Percentiles rank a stretch among this genome's conserved stretches.
These are phyloP conservation scores for Nylanderia fulva DNA, from an alignment of 1,140 invertebrate genomes.

Conservation along the genomic window DNA sequence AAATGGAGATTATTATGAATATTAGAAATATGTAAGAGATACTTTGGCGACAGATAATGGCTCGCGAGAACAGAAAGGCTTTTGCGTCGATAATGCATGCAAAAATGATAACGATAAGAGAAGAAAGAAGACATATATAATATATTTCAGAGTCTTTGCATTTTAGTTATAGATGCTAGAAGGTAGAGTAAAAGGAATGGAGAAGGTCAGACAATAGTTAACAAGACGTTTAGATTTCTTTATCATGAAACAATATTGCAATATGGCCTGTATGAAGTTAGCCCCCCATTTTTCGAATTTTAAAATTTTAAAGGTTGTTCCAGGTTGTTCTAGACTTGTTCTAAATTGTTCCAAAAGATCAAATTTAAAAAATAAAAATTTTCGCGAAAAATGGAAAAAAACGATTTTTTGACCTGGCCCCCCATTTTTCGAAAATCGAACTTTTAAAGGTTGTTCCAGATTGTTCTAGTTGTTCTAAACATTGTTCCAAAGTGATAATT, in stretches of 20 bases:
- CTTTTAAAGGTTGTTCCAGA: no score
- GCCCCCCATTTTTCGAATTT: no score
- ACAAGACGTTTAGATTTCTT: neutral
- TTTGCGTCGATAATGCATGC: conserved; percentile 5
- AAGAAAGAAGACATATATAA: neutral
- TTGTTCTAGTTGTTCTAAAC: no score
- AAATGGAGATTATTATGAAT: conserved; percentile 25
- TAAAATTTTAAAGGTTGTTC: no score
- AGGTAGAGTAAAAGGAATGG: neutral
- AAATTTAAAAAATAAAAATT: no score
- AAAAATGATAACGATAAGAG: neutral
- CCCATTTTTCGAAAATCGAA: no score
- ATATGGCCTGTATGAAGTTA: no score
- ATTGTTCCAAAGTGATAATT: no score
- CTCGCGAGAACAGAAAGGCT: neutral
- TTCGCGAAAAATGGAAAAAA: no score
- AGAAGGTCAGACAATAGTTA: neutral
- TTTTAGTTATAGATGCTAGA: conserved; percentile 17
- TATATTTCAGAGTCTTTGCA: neutral
- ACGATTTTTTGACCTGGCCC: no score
- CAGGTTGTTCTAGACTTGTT: no score
- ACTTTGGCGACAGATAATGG: conserved; percentile 20
- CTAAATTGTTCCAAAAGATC: no score
- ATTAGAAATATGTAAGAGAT: conserved; percentile 18
- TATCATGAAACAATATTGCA: neutral